Conservation (phyloP, 2,888 invertebrate species). For the Lithodes maja region DNA sequence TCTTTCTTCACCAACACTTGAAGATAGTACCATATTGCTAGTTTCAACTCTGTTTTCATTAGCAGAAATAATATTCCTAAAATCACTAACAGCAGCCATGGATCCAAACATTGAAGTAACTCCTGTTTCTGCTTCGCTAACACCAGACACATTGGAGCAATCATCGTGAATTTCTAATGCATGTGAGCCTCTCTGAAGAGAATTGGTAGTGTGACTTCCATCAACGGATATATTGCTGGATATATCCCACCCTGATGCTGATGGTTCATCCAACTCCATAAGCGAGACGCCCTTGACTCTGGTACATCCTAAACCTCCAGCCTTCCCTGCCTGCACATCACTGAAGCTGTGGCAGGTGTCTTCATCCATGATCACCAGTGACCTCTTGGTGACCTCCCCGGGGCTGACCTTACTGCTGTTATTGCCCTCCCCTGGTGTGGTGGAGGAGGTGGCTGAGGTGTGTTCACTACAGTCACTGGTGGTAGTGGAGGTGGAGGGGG, state of each 20-base stretch:
- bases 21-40: neutral
- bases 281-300: slow-evolving; percentile 43
- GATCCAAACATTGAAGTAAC: slow-evolving; percentile 70
- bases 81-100: slow-evolving; percentile 63
- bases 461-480: slow-evolving; percentile 31
- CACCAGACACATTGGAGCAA: slow-evolving; percentile 65
- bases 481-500: slow-evolving; percentile 40
- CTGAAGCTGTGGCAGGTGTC: slow-evolving; percentile 70
- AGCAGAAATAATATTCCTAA: slow-evolving; percentile 43
- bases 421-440: neutral
- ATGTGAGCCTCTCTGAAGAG: slow-evolving; percentile 39
- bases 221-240: slow-evolving; percentile 66
- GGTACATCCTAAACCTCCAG: slow-evolving; percentile 37
- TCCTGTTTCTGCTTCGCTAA: slow-evolving; percentile 69
- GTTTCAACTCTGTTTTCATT: slow-evolving; percentile 27
- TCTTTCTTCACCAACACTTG: slow-evolving; percentile 4
- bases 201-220: slow-evolving; percentile 27
- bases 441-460: slow-evolving; percentile 8
- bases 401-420: neutral
- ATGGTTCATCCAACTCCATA: slow-evolving; percentile 70
- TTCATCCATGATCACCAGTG: slow-evolving; percentile 65
- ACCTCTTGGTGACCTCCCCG: slow-evolving; percentile 18
- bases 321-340: slow-evolving; percentile 62
- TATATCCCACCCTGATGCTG: slow-evolving; percentile 70
- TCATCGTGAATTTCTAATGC: slow-evolving; percentile 65